phyloP scores from a whole-genome alignment of 2,113 vertebrate species.

The Anguilla rostrata region DNA sequence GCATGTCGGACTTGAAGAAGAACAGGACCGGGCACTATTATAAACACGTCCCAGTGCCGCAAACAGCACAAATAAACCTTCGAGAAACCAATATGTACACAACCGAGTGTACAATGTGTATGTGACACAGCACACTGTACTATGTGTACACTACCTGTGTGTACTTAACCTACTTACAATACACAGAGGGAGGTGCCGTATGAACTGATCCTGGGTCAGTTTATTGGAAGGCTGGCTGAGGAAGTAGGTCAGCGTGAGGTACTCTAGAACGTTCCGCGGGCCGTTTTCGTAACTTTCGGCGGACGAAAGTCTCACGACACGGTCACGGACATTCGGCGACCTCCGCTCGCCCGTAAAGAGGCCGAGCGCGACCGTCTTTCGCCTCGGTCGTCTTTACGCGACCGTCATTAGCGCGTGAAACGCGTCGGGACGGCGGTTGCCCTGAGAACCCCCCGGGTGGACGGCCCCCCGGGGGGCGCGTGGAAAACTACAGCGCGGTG shows the following conservation, averaged over 20 bases:
- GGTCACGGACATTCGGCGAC: conserved; percentile 32
- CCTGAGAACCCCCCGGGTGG: neutral
- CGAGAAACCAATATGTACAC: neutral
- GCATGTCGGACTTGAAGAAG: too few species aligned
- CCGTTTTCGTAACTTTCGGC: neutral
- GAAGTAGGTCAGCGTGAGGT: neutral
- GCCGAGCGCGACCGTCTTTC: conserved; percentile 6
- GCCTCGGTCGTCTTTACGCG: conserved; percentile 11
- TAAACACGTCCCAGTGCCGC: neutral
- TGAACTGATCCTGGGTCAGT: neutral
- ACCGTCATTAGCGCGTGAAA: neutral
- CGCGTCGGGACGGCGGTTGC: neutral
- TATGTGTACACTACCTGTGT: neutral
- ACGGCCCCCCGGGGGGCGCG: neutral
- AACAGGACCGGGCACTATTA: too few species aligned
- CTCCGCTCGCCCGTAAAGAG: conserved; percentile 6
- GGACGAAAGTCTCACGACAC: conserved; percentile 30
- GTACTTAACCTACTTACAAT: neutral
- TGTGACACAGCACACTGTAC: neutral
- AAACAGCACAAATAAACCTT: neutral
- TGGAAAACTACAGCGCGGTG: neutral
- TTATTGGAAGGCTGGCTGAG: neutral
- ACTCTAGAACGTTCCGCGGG: neutral
- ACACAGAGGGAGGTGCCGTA: neutral
- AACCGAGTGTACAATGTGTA: neutral